Evolutionary conservation across 2,888 invertebrate species (phyloP), one percentile per base, ranked within the genome.

Genomic region (Nemotelus nigrinus): DNA sequence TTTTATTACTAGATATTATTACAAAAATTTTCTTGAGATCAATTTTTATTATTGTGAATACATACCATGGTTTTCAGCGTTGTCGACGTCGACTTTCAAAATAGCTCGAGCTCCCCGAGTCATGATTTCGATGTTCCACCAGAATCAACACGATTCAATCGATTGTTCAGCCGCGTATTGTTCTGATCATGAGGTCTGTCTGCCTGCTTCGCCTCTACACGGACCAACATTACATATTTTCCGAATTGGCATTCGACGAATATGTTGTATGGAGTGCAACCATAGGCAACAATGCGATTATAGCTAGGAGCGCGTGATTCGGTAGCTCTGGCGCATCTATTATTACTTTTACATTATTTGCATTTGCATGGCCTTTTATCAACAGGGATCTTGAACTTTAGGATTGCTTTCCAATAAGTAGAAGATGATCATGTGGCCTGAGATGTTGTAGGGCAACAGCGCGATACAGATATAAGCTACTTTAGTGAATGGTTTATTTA

Each of bases 101-200:
- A 74, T 60, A 74, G 48, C 63, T 48, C 6, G 25, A 55, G 58
- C 76, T 75, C 8, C 71, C 25, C 25, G 25, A 79, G 79, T 79
- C 79, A 79, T 79, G 79, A 79, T 78, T 79, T 79, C 77, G 75
- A 71, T 79, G 79, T 79, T 79, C 77, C 72, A 75, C 77, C 79
- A 74, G 79, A 79, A 76, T 79, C 79, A 79, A 79, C 79, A 79
- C 79, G 79, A 79, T 78, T 75, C 60, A 25, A 79, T 79, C 79
- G 79, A 79, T 79, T 78, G 75, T 79, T 74, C 44, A 7, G 74
- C 70, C 72, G 63, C 6, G 60, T 63, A 74, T 74, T 74, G 74
- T 74, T 74, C 74, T 74, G 74, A 39, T 50, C 60, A 44, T 53
- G 47, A 55, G 70, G 43, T 68, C 53, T 25, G 25, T 25, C 1